These are phyloP conservation scores for Aleadryas rufinucha DNA, from an alignment of 2,113 vertebrate species.

Conservation along the genomic window DNA sequence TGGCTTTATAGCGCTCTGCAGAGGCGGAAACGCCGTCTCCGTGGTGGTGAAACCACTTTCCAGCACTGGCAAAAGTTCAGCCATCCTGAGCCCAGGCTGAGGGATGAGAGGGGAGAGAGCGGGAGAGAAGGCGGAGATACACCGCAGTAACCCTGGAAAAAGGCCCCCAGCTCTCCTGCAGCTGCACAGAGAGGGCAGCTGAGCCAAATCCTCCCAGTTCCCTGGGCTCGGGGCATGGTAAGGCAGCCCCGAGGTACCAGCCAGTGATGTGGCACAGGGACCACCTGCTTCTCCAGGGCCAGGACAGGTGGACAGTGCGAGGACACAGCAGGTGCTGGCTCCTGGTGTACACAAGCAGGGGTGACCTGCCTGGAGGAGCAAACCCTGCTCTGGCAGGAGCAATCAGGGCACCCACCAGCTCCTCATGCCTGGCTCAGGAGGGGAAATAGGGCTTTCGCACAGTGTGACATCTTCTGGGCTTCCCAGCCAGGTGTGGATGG, in stretches of 20 bases:
- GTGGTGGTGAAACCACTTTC: background rate
- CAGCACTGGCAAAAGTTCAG: background rate
- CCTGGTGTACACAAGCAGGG: background rate
- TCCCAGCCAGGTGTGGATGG: fast-evolving
- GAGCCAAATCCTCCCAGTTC: background rate
- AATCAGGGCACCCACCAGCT: background rate
- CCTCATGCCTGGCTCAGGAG: background rate
- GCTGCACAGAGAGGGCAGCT: background rate
- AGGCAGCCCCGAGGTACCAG: fast-evolving
- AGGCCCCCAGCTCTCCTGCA: background rate
- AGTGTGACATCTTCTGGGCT: background rate
- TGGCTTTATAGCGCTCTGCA: background rate
- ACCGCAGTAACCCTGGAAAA: background rate
- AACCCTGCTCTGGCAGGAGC: background rate
- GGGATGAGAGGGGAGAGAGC: background rate
- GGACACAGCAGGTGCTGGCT: background rate
- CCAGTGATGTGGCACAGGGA: fast-evolving
- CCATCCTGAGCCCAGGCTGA: background rate
- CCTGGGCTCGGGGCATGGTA: background rate
- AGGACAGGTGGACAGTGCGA: background rate
- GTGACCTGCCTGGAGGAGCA: background rate
- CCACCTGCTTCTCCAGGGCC: background rate
- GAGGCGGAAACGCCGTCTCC: background rate
- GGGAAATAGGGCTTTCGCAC: background rate
- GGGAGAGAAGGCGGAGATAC: background rate